Conservation (phyloP, 1,140 invertebrate genomes). For the Anadara kagoshimensis region DNA sequence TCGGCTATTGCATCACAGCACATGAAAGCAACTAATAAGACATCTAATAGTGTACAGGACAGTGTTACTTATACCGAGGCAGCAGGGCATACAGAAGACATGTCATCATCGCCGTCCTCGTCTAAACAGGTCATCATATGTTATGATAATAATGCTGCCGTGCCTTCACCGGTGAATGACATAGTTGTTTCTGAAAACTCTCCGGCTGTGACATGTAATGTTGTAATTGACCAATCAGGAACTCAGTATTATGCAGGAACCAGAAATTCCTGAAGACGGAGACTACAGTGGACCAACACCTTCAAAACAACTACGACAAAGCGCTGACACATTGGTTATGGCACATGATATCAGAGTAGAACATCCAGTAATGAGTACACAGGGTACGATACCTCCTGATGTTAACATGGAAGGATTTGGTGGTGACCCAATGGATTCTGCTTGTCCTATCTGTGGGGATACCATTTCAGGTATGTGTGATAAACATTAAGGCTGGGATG, state of each 20-base stretch:
- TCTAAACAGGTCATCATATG: constrained; percentile 51
- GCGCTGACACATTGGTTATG: not conserved
- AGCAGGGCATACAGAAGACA: not conserved
- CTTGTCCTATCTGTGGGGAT: constrained; percentile 65
- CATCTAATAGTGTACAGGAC: not conserved
- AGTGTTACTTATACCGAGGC: not conserved
- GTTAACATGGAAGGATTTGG: not conserved
- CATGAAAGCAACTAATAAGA: constrained; percentile 20
- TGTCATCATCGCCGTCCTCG: constrained; percentile 6
- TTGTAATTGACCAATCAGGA: constrained; percentile 47
- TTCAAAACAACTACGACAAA: not conserved
- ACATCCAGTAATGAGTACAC: not conserved
- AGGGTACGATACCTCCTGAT: not conserved
- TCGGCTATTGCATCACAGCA: constrained; percentile 58
- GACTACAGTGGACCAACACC: not conserved
- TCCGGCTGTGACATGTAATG: constrained; percentile 13
- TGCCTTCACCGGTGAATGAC: constrained; percentile 49
- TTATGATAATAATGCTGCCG: constrained; percentile 43
- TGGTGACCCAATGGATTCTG: not conserved
- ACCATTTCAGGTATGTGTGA: constrained; percentile 54
- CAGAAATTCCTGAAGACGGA: not conserved
- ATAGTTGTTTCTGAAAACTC: constrained; percentile 47
- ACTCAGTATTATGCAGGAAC: constrained; percentile 20
- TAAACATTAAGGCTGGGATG: too few relatives aligned
- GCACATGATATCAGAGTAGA: constrained; percentile 5